Percentiles rank a stretch among this genome's conserved stretches.
Conservation (phyloP, 2,113 vertebrate species). For the Onychorhynchus coronatus region DNA sequence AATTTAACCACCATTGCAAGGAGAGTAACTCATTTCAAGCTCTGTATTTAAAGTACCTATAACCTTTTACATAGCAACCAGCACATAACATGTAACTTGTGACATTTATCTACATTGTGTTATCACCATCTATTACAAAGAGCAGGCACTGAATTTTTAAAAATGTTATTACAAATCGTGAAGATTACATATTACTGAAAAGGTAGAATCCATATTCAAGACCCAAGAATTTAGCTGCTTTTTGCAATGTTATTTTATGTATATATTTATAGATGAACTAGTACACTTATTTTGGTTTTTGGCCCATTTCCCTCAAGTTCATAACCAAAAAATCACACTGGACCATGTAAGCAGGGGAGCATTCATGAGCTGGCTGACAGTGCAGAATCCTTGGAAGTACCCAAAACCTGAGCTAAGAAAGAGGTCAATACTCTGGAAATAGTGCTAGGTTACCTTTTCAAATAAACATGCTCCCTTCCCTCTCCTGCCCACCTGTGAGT, state of each 20-base stretch:
- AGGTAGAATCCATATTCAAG: slow-evolving; percentile 18
- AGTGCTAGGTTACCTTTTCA: neutral
- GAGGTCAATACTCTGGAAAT: neutral
- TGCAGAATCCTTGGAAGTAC: neutral
- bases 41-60: slow-evolving; percentile 35
- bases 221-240: neutral
- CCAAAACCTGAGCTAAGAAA: neutral
- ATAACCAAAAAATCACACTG: neutral
- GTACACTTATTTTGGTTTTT: neutral
- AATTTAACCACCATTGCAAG: neutral
- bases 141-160: slow-evolving; percentile 26
- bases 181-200: neutral
- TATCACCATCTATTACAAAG: slow-evolving; percentile 20
- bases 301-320: neutral
- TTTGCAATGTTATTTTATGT: neutral
- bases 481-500: neutral
- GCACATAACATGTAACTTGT: neutral
- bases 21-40: slow-evolving; percentile 20
- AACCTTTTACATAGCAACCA: neutral
- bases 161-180: slow-evolving; percentile 10
- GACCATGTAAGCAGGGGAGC: neutral
- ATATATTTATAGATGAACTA: slow-evolving; percentile 45
- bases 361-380: neutral
- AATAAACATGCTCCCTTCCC: neutral
- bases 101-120: slow-evolving; percentile 33